Evolutionary conservation across 2,113 vertebrate species (phyloP), one percentile per base, ranked within the genome.

Genomic region (Bubalus kerabau): DNA sequence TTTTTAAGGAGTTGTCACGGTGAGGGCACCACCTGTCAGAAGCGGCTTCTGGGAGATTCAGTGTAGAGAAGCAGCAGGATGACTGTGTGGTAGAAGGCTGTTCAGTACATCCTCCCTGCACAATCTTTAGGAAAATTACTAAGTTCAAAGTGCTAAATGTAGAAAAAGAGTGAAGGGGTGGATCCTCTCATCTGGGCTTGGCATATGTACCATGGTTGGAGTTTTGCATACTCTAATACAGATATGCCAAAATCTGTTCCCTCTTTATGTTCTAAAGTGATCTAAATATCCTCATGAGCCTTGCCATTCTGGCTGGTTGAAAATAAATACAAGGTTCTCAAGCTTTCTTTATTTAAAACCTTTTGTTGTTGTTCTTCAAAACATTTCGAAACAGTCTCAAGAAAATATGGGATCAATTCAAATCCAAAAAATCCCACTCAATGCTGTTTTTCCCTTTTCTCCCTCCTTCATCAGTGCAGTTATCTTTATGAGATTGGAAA

Each of bases 161-260:
- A 40, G 86, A 78, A 91, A 89, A 97, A 46, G n/a, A 95, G 40
- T 74, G 67, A 91, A 94, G 88, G 59, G 67, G 56, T 0, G 50
- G 90, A 93, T 91, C 88, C 82, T 91, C 32, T 97, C 86, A 91
- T 93, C 76, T 97, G 90, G 52, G 36, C 67, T 80, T 94, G 76
- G 81, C 85, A 93, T 95, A 91, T 95, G 86, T 86, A 83, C 54
- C 88, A 97, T 57, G 82, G 76, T 83, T 96, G 93, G 96, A 94
- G 54, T 91, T 95, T 52, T 94, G 54, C 50, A 90, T 48, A 93
- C 30, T 81, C 74, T 46, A 30, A 56, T 62, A 40, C 54, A 76
- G 60, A 56, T 78, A 78, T 81, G 57, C 83, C 83, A 78, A 88
- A 85, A 82, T 94, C 90, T 90, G 43, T 85, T 71, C 54, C 67